phyloP scores from a whole-genome alignment of 2,888 invertebrate species.

The Auanema freiburgensis region DNA sequence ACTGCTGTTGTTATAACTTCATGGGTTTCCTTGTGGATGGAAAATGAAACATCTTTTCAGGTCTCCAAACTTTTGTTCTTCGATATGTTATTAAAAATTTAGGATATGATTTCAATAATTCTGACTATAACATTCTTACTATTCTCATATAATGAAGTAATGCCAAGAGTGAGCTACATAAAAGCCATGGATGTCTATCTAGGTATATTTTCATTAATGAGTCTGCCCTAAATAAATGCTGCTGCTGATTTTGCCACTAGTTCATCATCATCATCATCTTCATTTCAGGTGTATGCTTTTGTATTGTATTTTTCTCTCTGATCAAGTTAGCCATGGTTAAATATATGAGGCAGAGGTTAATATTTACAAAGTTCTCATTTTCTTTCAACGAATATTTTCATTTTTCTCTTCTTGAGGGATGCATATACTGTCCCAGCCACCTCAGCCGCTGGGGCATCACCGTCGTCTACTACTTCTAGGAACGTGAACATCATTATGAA shows the following conservation, averaged over 20 bases:
- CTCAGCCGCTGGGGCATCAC: background rate
- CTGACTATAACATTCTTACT: conserved; percentile 62
- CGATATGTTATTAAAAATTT: conserved; percentile 15
- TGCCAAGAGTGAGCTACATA: conserved; percentile 64
- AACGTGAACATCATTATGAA: background rate
- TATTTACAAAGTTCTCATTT: conserved; percentile 41
- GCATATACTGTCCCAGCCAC: no score
- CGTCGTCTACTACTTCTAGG: background rate
- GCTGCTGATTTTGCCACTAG: no score
- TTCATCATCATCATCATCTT: background rate
- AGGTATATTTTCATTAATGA: conserved; percentile 18
- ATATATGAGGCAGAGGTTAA: conserved; percentile 58
- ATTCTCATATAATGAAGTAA: conserved; percentile 64
- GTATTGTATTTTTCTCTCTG: conserved; percentile 62
- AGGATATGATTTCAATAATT: conserved; percentile 63
- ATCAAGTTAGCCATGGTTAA: conserved; percentile 63
- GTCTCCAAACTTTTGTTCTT: conserved; percentile 16
- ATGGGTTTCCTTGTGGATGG: conserved; percentile 65
- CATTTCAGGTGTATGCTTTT: conserved; percentile 58
- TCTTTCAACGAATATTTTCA: background rate
- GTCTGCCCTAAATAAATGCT: no score
- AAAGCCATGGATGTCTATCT: conserved; percentile 55
- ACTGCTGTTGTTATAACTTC: conserved; percentile 64
- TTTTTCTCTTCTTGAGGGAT: no score
- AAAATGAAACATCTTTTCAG: conserved; percentile 57